A percentile compares a stretch with the other conserved stretches of the same genome.
These are phyloP conservation scores for Euphysa ruthae DNA, from an alignment of 30 jellyfish, hydroid and myxozoan species.

Conservation along the genomic window DNA sequence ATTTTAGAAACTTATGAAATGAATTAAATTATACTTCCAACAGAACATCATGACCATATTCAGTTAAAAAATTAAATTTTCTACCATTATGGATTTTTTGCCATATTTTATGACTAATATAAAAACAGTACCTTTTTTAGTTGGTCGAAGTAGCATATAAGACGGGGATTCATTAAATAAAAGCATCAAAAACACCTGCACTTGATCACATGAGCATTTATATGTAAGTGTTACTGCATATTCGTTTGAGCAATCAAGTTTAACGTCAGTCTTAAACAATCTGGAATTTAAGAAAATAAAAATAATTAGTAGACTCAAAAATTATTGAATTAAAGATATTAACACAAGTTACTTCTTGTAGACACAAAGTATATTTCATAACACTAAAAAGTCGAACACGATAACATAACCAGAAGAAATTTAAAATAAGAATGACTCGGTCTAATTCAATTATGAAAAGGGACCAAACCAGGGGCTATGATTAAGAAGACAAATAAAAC, in stretches of 20 bases:
- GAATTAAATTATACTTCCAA: neutral
- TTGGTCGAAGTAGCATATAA: slow-evolving; percentile 32
- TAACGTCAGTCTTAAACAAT: slow-evolving; percentile 44
- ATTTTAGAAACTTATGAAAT: neutral
- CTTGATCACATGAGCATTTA: slow-evolving; percentile 4
- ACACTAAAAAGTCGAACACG: no score
- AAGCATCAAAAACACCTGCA: slow-evolving; percentile 35
- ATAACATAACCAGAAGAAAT: no score
- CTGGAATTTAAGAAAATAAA: slow-evolving; percentile 19
- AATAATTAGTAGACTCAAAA: neutral
- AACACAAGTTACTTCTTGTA: no score
- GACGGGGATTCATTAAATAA: slow-evolving; percentile 26
- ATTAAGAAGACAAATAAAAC: no score
- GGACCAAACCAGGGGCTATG: no score
- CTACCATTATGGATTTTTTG: neutral
- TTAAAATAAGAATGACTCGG: no score
- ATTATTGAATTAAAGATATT: neutral
- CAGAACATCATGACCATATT: neutral
- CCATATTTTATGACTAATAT: neutral
- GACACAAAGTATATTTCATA: no score
- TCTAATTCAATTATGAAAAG: no score
- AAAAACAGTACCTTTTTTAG: neutral
- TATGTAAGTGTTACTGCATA: slow-evolving; percentile 38
- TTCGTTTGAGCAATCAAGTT: neutral
- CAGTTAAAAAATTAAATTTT: no score